These are phyloP conservation scores for Hemicrepidius hirtus DNA, from an alignment of 2,888 invertebrate genomes.

Conservation along the genomic window DNA sequence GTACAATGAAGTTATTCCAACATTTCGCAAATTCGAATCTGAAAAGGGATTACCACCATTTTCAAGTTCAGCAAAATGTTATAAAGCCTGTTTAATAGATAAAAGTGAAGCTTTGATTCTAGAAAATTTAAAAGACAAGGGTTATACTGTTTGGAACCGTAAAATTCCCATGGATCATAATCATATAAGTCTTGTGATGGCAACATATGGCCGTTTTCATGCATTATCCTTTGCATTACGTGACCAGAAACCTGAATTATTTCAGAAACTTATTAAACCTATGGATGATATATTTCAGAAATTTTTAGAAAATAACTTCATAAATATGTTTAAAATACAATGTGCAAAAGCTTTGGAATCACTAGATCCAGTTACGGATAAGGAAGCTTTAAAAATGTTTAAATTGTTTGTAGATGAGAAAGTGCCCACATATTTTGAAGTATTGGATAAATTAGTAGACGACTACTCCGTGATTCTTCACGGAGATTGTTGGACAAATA, in stretches of 20 bases:
- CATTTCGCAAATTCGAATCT: slow-evolving; percentile 54
- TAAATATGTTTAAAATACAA: not conserved
- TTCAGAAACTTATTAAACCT: slow-evolving; percentile 42
- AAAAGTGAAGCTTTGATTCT: slow-evolving; percentile 56
- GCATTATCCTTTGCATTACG: slow-evolving; percentile 60
- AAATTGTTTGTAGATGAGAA: not conserved
- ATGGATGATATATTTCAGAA: slow-evolving; percentile 20
- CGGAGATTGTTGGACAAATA: slow-evolving; percentile 58
- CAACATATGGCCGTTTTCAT: slow-evolving; percentile 60
- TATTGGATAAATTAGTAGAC: slow-evolving; percentile 11
- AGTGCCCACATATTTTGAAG: not conserved
- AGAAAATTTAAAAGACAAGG: slow-evolving; percentile 59
- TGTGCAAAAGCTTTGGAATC: slow-evolving; percentile 10
- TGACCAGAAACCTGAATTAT: slow-evolving; percentile 55
- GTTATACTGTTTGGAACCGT: slow-evolving; percentile 58
- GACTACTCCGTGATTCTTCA: slow-evolving; percentile 51
- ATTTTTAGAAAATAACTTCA: not conserved
- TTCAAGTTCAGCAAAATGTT: slow-evolving; percentile 55
- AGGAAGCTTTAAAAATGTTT: not conserved
- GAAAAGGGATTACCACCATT: slow-evolving; percentile 53
- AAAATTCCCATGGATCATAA: slow-evolving; percentile 58
- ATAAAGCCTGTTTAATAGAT: slow-evolving; percentile 46
- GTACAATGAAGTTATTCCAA: slow-evolving; percentile 57
- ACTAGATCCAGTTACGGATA: not conserved
- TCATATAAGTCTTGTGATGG: slow-evolving; percentile 60